Percentiles rank a stretch among this genome's conserved stretches.
Conservation (phyloP, 1,140 invertebrate species). For the Ephestia elutella region DNA sequence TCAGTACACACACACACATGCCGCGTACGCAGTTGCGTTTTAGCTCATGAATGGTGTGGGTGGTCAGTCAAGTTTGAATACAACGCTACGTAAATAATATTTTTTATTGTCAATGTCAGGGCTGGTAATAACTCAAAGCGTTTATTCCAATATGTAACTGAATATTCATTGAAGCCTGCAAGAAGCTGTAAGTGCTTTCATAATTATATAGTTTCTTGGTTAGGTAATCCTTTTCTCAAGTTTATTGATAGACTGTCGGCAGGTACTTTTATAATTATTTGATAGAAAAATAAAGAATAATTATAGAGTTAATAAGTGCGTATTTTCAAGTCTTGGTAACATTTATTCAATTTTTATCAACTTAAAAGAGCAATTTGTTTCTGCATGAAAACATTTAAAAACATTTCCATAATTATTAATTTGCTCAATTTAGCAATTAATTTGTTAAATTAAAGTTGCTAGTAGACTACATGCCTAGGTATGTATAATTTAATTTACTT, state of each 20-base stretch:
- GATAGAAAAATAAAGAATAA: too few relatives aligned
- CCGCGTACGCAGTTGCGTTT: neutral
- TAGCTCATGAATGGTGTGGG: slow-evolving; percentile 6
- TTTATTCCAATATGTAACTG: slow-evolving; percentile 44
- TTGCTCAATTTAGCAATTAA: too few relatives aligned
- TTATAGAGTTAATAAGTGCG: too few relatives aligned
- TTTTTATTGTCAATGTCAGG: slow-evolving; percentile 25
- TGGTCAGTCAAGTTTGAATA: neutral
- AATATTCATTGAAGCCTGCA: slow-evolving; percentile 26
- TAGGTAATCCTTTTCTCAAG: slow-evolving; percentile 26
- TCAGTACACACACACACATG: neutral
- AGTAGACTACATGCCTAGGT: too few relatives aligned
- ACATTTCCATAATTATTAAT: too few relatives aligned
- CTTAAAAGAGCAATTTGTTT: too few relatives aligned
- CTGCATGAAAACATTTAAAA: too few relatives aligned
- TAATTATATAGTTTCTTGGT: slow-evolving; percentile 9
- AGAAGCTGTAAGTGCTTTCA: slow-evolving; percentile 51
- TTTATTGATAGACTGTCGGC: neutral
- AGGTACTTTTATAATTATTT: neutral
- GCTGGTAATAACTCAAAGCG: slow-evolving; percentile 40
- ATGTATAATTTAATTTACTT: too few relatives aligned
- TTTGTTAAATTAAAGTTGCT: too few relatives aligned
- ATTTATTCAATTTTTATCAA: too few relatives aligned
- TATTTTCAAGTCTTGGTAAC: too few relatives aligned
- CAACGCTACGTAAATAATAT: slow-evolving; percentile 12